A percentile compares a stretch with the other conserved stretches of the same genome.
Conservation (phyloP, 2,113 vertebrate species). For the Salminus brasiliensis region DNA sequence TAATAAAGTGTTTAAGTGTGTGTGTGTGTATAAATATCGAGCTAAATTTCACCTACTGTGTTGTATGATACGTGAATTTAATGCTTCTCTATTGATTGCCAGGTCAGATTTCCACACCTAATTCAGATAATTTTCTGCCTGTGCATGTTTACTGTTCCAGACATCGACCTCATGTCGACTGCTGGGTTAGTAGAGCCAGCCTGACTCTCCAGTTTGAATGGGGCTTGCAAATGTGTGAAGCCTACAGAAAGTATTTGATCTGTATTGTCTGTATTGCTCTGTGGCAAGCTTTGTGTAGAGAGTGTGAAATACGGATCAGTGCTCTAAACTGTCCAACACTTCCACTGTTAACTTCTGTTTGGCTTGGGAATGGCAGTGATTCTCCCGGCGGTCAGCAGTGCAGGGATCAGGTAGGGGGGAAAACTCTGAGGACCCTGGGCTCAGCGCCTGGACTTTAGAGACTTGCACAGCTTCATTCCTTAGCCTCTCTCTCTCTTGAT, state of each 20-base stretch:
- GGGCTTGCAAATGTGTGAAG: no score
- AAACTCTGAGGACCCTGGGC: constrained; percentile 60
- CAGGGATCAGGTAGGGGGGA: constrained; percentile 62
- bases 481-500: constrained; percentile 40
- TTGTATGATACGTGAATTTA: no score
- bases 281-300: constrained; percentile 22
- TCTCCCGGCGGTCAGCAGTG: constrained; percentile 67
- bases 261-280: constrained; percentile 20
- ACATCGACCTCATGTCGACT: not conserved
- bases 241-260: constrained; percentile 10
- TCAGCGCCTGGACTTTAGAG: not conserved
- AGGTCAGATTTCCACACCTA: no score
- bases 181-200: not conserved
- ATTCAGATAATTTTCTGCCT: no score
- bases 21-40: no score
- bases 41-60: no score
- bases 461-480: constrained; percentile 55
- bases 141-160: not conserved
- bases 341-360: constrained; percentile 42
- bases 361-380: constrained; percentile 52
- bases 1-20: no score
- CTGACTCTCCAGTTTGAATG: no score
- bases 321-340: constrained; percentile 31
- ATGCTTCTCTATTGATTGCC: no score
- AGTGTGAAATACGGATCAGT: constrained; percentile 44